These are phyloP conservation scores for Fratercula arctica DNA, from an alignment of 2,797 vertebrate genomes.

Conservation along the genomic window DNA sequence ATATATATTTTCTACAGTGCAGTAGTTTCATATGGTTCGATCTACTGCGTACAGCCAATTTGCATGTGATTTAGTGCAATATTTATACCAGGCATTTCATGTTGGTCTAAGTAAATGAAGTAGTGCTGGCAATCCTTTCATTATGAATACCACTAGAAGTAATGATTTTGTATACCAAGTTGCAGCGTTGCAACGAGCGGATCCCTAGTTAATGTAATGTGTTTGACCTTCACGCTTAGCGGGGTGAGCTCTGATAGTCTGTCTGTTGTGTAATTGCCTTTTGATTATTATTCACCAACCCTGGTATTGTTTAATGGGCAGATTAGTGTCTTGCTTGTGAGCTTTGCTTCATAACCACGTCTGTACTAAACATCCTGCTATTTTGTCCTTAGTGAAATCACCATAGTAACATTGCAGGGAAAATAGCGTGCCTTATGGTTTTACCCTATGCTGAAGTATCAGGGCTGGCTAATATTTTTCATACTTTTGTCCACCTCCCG, in stretches of 20 bases:
- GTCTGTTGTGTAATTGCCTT: neutral
- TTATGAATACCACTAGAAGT: neutral
- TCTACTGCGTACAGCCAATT: neutral
- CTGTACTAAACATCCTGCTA: neutral
- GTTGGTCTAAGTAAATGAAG: constrained; percentile 10
- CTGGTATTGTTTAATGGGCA: constrained; percentile 22
- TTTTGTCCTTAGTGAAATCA: neutral
- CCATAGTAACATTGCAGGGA: constrained; percentile 25
- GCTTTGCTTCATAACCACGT: neutral
- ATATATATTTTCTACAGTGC: neutral
- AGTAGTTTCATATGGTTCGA: neutral
- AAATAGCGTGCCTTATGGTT: neutral
- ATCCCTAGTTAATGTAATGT: neutral
- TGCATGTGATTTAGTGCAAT: neutral
- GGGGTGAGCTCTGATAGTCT: neutral
- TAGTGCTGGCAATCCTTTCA: neutral
- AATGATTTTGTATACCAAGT: neutral
- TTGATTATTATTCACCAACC: constrained; percentile 10
- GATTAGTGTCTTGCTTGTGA: neutral
- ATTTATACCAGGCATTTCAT: neutral
- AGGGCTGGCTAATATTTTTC: neutral
- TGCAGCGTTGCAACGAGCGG: neutral
- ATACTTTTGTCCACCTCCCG: neutral
- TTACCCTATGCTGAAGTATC: neutral
- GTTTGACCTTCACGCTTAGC: neutral